phyloP scores from a whole-genome alignment of 2,113 vertebrate genomes.

The Upupa epops region DNA sequence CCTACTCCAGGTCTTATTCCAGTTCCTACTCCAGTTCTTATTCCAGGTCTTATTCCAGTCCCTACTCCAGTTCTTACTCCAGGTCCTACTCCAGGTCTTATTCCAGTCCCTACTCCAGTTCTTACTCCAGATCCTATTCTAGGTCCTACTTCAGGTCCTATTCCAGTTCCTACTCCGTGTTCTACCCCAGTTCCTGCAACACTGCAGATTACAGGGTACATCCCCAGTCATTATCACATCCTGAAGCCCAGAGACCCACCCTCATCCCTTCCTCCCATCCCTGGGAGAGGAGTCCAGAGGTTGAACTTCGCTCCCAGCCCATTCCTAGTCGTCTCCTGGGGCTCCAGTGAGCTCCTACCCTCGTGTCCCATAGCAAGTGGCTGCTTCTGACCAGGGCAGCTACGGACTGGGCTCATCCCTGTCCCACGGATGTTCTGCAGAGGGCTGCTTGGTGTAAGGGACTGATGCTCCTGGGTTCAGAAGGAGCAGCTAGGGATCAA shows the following conservation, averaged over 20 bases:
- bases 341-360: not conserved
- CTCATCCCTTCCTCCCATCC: not conserved
- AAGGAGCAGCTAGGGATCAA: no score
- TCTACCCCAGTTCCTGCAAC: not conserved
- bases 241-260: not conserved
- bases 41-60: no score
- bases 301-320: not conserved
- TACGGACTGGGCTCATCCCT: not conserved
- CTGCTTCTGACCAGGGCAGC: not conserved
- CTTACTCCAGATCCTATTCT: no score
- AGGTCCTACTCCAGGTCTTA: no score
- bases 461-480: no score
- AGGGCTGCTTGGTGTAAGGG: not conserved
- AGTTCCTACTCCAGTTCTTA: no score
- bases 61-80: no score
- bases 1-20: no score
- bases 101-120: no score
- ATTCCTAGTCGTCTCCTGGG: rapidly evolving
- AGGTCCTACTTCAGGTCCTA: no score
- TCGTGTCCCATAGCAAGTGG: rapidly evolving
- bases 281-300: not conserved
- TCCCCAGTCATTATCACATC: rapidly evolving
- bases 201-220: not conserved
- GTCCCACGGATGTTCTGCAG: not conserved
- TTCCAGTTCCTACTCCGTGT: no score